Conservation (phyloP, 2,113 vertebrate genomes). For the Cottus gobio region DNA sequence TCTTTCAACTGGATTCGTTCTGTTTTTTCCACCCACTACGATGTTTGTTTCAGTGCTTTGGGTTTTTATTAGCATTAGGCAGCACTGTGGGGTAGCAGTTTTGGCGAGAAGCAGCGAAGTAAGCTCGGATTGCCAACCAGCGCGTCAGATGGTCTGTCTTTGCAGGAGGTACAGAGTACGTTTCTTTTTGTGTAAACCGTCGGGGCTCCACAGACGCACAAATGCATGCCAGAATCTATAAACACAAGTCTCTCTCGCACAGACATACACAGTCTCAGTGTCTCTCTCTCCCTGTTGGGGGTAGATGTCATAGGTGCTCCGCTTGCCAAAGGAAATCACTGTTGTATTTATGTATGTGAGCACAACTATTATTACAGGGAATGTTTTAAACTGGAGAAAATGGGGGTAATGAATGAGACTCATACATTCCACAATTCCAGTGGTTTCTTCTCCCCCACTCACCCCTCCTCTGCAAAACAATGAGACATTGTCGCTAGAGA, state of each 20-base stretch:
- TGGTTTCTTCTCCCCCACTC: constrained; percentile 47
- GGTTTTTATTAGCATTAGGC: constrained; percentile 53
- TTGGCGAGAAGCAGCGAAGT: constrained; percentile 20
- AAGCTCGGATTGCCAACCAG: constrained; percentile 14
- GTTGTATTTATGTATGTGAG: constrained; percentile 69
- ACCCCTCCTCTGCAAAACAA: constrained; percentile 67
- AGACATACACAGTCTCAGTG: constrained; percentile 53
- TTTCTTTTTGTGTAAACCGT: constrained; percentile 43
- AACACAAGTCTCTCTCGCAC: constrained; percentile 34
- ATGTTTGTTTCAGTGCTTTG: constrained; percentile 45
- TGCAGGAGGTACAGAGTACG: constrained; percentile 40
- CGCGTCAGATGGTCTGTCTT: constrained; percentile 40
- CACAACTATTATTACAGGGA: constrained; percentile 71
- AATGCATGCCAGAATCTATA: constrained; percentile 43
- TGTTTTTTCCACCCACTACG: background rate
- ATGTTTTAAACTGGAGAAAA: constrained; percentile 58
- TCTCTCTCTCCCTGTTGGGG: constrained; percentile 47
- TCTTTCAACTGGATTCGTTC: constrained; percentile 16
- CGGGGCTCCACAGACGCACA: constrained; percentile 29
- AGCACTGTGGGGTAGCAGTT: constrained; percentile 41
- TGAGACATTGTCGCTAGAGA: constrained; percentile 71
- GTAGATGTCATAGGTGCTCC: constrained; percentile 46
- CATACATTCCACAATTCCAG: constrained; percentile 74
- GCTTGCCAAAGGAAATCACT: constrained; percentile 67
- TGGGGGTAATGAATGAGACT: constrained; percentile 59